phyloP scores from a whole-genome alignment of 2,888 invertebrate genomes.

The Malthinus flaveolus region DNA sequence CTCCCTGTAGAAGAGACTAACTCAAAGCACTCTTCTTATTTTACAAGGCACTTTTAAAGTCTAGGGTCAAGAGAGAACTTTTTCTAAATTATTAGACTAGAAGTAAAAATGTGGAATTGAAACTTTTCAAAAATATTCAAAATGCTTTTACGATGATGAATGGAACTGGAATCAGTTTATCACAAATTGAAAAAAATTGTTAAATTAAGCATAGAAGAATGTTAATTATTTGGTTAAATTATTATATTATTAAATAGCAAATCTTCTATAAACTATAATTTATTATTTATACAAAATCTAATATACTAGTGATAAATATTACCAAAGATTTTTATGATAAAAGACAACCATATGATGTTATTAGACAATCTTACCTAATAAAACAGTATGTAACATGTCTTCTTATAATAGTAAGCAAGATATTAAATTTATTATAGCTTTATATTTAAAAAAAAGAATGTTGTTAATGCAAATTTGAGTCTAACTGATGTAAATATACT shows the following conservation, averaged over 20 bases:
- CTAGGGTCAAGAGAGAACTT: no score
- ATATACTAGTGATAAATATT: slow-evolving; percentile 6
- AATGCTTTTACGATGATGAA: no score
- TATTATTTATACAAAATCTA: background rate
- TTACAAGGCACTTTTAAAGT: no score
- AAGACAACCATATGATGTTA: slow-evolving; percentile 5
- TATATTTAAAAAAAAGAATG: background rate
- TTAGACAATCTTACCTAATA: slow-evolving; percentile 4
- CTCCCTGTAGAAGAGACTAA: no score
- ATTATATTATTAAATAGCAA: background rate
- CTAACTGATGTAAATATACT: no score
- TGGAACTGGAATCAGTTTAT: no score
- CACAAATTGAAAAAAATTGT: background rate
- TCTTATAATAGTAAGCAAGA: no score
- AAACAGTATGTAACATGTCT: slow-evolving; percentile 1
- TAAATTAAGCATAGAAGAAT: background rate
- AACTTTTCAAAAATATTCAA: no score
- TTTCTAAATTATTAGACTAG: no score
- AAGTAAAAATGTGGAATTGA: no score
- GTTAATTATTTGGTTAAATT: slow-evolving; percentile 1
- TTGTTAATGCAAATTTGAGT: no score
- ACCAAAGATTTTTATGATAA: slow-evolving; percentile 3
- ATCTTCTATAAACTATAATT: background rate
- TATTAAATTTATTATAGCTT: background rate
- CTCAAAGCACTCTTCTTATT: no score